Evolutionary conservation across 2,888 invertebrate species (phyloP).

Genomic region (Spilosoma lubricipeda): DNA sequence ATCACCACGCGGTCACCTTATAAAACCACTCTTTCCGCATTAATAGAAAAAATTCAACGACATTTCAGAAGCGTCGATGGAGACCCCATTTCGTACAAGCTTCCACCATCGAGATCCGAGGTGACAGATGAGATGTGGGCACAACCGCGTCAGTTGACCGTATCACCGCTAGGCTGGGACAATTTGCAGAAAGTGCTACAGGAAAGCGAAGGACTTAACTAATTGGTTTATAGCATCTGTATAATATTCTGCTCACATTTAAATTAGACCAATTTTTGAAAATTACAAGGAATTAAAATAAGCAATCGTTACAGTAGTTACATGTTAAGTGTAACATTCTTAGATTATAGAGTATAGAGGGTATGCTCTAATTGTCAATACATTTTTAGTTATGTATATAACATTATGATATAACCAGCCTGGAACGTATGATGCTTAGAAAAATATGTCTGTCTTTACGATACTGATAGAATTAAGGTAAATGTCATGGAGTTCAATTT

Average conservation of each 20-base stretch:
- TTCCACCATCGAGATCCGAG: constrained; percentile 72
- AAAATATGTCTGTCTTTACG: too few relatives aligned
- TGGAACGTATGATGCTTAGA: too few relatives aligned
- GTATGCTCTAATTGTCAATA: too few relatives aligned
- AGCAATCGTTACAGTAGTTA: too few relatives aligned
- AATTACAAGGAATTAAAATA: too few relatives aligned
- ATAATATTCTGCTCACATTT: background rate
- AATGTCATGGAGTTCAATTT: too few relatives aligned
- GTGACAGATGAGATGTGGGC: constrained; percentile 78
- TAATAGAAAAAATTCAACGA: background rate
- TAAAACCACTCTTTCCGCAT: background rate
- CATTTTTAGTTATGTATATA: too few relatives aligned
- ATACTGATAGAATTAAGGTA: too few relatives aligned
- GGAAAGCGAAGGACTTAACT: constrained; percentile 9
- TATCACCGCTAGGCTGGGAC: constrained; percentile 64
- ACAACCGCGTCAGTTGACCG: constrained; percentile 64
- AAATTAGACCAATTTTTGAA: background rate
- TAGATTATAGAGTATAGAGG: too few relatives aligned
- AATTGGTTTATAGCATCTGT: background rate
- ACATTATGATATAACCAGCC: too few relatives aligned
- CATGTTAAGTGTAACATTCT: too few relatives aligned
- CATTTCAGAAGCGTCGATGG: constrained; percentile 72
- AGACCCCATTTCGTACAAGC: constrained; percentile 80
- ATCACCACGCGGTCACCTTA: background rate
- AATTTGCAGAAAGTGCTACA: constrained; percentile 43